Conservation (phyloP, 2,888 invertebrate genomes). For the Scotopteryx bipunctaria region DNA sequence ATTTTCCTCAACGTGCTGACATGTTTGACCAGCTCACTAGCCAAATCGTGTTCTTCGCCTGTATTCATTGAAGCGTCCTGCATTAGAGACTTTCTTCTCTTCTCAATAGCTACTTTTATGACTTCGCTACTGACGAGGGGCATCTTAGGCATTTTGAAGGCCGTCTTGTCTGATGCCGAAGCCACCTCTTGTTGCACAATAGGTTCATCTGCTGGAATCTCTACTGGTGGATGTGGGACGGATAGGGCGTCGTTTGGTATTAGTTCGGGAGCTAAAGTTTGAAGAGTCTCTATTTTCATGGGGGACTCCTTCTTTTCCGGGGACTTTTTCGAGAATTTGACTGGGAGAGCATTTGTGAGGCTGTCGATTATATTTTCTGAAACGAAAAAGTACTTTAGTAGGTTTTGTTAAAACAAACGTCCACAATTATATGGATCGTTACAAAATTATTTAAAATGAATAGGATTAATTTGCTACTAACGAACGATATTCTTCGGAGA, state of each 20-base stretch:
- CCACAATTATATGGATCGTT: too few relatives aligned
- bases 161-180: constrained; percentile 28
- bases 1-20: constrained; percentile 69
- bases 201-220: constrained; percentile 12
- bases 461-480: constrained; percentile 46
- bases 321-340: constrained; percentile 56
- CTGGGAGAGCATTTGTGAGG: constrained; percentile 66
- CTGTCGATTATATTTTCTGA: constrained; percentile 69
- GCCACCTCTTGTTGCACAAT: constrained; percentile 33
- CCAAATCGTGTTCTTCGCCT: constrained; percentile 62
- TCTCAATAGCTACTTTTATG: constrained; percentile 54
- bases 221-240: constrained; percentile 34
- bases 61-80: constrained; percentile 66
- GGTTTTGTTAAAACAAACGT: too few relatives aligned
- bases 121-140: constrained; percentile 65
- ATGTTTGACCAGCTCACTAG: constrained; percentile 65
- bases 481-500: constrained; percentile 62
- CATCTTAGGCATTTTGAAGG: constrained; percentile 72
- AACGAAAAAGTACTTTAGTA: constrained; percentile 27
- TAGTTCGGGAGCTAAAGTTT: constrained; percentile 64
- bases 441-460: too few relatives aligned
- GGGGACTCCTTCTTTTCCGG: constrained; percentile 57
- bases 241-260: constrained; percentile 55
- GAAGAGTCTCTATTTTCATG: constrained; percentile 60
- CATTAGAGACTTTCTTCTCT: constrained; percentile 42